A percentile compares a stretch with the other conserved stretches of the same genome.
phyloP scores from a whole-genome alignment of 1,140 invertebrate species.

The Metaphire vulgaris region DNA sequence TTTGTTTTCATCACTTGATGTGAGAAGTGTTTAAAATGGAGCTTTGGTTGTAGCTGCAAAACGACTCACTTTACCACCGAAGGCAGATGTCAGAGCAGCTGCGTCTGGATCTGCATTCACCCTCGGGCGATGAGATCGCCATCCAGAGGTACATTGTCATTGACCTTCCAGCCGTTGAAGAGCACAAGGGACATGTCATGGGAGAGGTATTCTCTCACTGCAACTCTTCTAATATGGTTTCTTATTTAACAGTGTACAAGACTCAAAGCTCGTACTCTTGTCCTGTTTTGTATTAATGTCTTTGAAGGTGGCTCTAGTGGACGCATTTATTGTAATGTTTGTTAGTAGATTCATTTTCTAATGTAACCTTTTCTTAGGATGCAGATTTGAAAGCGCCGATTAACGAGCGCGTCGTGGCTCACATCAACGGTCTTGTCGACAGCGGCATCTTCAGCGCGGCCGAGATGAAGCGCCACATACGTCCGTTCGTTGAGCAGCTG shows the following conservation, averaged over 20 bases:
- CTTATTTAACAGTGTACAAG: too few relatives aligned
- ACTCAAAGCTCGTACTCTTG: too few relatives aligned
- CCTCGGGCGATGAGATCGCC: background rate
- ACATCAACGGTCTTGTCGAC: conserved; percentile 12
- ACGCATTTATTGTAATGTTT: too few relatives aligned
- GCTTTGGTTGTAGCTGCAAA: background rate
- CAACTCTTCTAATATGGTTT: too few relatives aligned
- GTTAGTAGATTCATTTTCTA: too few relatives aligned
- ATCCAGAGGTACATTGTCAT: conserved; percentile 10
- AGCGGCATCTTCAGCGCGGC: background rate
- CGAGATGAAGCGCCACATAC: conserved; percentile 5
- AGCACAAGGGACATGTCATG: conserved; percentile 12
- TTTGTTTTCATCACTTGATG: too few relatives aligned
- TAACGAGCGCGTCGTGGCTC: background rate
- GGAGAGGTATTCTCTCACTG: conserved; percentile 10
- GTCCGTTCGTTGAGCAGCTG: background rate
- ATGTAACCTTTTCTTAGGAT: background rate
- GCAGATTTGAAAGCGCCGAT: conserved; percentile 12
- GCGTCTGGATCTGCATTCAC: conserved; percentile 1
- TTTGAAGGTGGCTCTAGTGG: too few relatives aligned
- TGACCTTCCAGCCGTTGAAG: background rate
- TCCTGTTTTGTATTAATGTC: too few relatives aligned
- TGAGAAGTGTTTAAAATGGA: too few relatives aligned
- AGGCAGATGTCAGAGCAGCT: conserved; percentile 3
- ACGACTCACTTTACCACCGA: background rate